These are phyloP conservation scores for Volucella inanis DNA, from an alignment of 2,888 invertebrate genomes.

Conservation along the genomic window DNA sequence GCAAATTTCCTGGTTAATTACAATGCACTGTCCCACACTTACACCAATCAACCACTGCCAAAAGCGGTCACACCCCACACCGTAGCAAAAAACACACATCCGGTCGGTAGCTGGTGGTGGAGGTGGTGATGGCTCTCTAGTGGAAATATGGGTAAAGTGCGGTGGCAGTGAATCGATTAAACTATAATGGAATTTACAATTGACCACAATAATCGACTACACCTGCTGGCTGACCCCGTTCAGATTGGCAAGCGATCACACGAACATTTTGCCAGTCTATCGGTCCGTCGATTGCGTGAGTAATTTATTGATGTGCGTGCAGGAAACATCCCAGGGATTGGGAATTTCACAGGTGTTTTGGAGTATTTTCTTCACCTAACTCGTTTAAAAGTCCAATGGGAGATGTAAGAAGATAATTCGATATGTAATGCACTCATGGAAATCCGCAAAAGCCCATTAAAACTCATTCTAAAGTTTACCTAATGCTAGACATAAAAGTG, in stretches of 20 bases:
- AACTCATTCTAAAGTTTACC: background rate
- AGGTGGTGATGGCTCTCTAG: background rate
- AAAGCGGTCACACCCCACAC: slow-evolving; percentile 39
- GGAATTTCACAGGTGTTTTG: slow-evolving; percentile 62
- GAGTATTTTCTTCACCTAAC: background rate
- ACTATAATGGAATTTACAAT: slow-evolving; percentile 65
- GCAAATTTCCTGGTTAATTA: slow-evolving; percentile 46
- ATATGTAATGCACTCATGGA: background rate
- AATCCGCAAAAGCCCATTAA: background rate
- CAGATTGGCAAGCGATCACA: slow-evolving; percentile 35
- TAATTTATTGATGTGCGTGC: slow-evolving; percentile 61
- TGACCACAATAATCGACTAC: slow-evolving; percentile 65
- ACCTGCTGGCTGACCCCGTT: slow-evolving; percentile 22
- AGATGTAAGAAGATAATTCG: background rate
- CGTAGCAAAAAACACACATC: slow-evolving; percentile 14
- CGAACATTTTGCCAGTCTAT: slow-evolving; percentile 26
- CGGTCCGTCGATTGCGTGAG: slow-evolving; percentile 33
- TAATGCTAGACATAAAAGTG: slow-evolving; percentile 4
- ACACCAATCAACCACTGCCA: slow-evolving; percentile 54
- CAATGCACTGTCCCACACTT: slow-evolving; percentile 33
- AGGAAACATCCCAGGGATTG: slow-evolving; percentile 45
- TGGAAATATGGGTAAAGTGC: too few relatives aligned
- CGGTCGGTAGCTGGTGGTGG: background rate
- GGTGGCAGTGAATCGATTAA: slow-evolving; percentile 49
- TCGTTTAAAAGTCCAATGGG: background rate